Base-by-base conservation (phyloP, 1,140 invertebrate genomes). In the Acromyrmex heyeri region DNA sequence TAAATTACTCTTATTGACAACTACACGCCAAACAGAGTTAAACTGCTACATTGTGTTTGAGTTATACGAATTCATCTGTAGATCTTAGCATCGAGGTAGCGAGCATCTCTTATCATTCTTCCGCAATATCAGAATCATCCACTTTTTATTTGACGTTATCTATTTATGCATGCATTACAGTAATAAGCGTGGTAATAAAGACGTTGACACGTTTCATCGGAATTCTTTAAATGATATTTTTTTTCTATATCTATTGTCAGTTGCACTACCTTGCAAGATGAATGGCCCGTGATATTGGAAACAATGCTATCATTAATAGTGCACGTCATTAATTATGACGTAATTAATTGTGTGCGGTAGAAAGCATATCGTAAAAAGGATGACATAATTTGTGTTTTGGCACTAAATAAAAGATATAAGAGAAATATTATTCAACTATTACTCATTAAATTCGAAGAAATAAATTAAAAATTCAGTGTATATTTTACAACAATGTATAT, bases 71-170 rank as follows among this genome's bases (percentile, higher is more conserved):
- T 27, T 53, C 44, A 8, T 55, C 7, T 6, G 16, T 82, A 73
- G n/a, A n/a, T 82, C 50, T 57, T 59, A 50, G 6, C 16, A n/a
- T 44, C 38, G 34, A 44, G 21, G 4, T 48, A 44, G 18, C 24
- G 27, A 59, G 24, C 3, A 27, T 61, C 12, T 61, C 34, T 59
- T 69, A 81, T 81, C 64, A 53, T 21, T 82, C 53, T 59, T 73
- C 78, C 65, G 48, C 53, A 61, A 73, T 82, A 6, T 44, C 16
- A 61, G 64, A 73, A 61, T 73, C 21, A 61, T 24, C n/a, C 10
- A 38, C 16, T 72, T 72, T 82, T 73, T 82, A 34, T 24, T 67
- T 3, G 14, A 67, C 34, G 21, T 73, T 82, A 82, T 82, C 79
- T 73, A 61, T 82, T 24, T 82, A 82, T 34, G 50, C 18, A 5